These are phyloP conservation scores for Brachymystax lenok DNA, from an alignment of 2,797 vertebrate genomes.

Conservation along the genomic window DNA sequence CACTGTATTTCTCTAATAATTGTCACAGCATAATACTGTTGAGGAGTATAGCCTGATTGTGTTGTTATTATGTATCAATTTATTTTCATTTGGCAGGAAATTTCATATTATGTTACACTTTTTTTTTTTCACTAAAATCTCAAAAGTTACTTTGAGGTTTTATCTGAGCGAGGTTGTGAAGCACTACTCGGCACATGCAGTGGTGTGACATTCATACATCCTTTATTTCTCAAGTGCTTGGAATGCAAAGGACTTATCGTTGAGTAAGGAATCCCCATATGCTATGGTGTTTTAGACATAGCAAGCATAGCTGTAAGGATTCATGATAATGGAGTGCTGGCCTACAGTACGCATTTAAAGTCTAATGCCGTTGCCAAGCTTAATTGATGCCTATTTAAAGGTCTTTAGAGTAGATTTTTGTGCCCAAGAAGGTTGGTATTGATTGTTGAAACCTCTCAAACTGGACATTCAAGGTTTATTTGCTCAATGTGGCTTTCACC, in stretches of 20 bases:
- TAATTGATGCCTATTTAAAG: not conserved
- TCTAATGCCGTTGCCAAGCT: not conserved
- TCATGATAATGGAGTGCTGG: not conserved
- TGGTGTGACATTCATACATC: conserved; percentile 57
- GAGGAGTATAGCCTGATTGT: conserved; percentile 50
- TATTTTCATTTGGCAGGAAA: not conserved
- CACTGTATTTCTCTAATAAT: conserved; percentile 77
- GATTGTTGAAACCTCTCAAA: conserved; percentile 67
- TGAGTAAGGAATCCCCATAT: not conserved
- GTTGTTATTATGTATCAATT: not conserved
- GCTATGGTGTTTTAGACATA: not conserved
- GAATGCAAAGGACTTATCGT: not conserved
- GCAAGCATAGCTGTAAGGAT: not conserved
- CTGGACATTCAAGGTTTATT: conserved; percentile 52
- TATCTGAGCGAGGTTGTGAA: too few relatives aligned
- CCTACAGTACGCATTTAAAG: not conserved
- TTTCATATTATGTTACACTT: not conserved
- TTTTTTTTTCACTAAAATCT: too few relatives aligned
- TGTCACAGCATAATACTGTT: conserved; percentile 49
- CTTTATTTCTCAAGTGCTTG: conserved; percentile 22
- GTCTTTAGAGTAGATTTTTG: conserved; percentile 66
- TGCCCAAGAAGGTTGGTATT: conserved; percentile 64
- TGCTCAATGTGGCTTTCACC: conserved; percentile 42
- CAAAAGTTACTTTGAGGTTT: too few relatives aligned
- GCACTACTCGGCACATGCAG: conserved; percentile 55